Percentiles rank a stretch among this genome's conserved stretches.
Conservation (phyloP, 2,113 vertebrate genomes). For the Gila orcuttii region DNA sequence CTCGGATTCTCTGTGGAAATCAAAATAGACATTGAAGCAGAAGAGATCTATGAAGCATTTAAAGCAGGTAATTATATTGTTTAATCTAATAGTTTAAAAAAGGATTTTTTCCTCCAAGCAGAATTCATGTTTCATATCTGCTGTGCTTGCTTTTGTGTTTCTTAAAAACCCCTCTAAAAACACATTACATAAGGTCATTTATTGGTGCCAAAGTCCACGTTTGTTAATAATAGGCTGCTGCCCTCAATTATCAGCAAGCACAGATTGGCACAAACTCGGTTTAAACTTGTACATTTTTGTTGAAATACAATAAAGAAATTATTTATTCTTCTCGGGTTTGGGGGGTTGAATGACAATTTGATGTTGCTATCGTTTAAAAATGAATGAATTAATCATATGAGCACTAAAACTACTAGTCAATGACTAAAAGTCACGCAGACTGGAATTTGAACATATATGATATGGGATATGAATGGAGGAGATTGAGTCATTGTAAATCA, state of each 20-base stretch:
- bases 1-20: conserved; percentile 74
- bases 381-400: neutral
- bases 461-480: neutral
- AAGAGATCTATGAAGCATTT: conserved; percentile 74
- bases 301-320: neutral
- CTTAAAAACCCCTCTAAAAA: neutral
- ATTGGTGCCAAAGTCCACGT: conserved; percentile 10
- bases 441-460: neutral
- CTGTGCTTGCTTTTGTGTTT: too few relatives aligned
- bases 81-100: neutral
- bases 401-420: neutral
- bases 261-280: neutral
- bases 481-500: neutral
- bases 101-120: neutral
- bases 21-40: conserved; percentile 58
- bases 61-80: conserved; percentile 65
- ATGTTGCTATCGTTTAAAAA: neutral
- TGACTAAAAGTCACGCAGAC: neutral
- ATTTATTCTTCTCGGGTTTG: neutral
- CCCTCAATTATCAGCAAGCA: neutral
- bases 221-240: conserved; percentile 7
- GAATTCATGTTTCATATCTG: neutral
- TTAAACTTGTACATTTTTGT: neutral
- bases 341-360: neutral
- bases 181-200: neutral